Evolutionary conservation across 2,113 vertebrate genomes (phyloP).

Genomic region (Peucedramus taeniatus): DNA sequence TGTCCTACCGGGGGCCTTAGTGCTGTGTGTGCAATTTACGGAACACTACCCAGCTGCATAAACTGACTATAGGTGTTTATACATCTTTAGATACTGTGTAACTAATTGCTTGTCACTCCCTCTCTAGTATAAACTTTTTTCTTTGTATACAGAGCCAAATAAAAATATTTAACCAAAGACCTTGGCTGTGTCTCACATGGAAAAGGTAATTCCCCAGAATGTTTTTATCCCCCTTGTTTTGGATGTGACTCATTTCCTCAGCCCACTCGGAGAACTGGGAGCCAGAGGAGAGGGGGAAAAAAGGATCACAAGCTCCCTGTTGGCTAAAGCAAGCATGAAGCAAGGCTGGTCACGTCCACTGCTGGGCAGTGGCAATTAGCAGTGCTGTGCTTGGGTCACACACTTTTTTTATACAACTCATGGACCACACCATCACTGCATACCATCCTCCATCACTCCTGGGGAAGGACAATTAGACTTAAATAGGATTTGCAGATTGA

Average conservation of each 20-base stretch:
- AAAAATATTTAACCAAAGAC: neutral
- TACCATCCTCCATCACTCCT: rapidly evolving
- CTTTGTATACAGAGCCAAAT: neutral
- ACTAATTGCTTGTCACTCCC: neutral
- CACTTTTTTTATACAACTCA: rapidly evolving
- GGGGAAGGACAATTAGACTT: neutral
- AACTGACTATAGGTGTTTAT: neutral
- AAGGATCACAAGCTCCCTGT: neutral
- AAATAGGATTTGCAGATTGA: neutral
- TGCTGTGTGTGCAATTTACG: neutral
- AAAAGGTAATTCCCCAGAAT: neutral
- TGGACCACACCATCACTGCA: rapidly evolving
- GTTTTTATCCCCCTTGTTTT: neutral
- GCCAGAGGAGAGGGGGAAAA: neutral
- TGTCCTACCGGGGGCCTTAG: neutral
- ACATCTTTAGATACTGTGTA: neutral
- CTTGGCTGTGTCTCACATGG: neutral
- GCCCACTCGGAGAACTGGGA: neutral
- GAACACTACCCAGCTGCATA: neutral
- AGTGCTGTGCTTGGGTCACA: neutral
- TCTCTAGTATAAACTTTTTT: neutral
- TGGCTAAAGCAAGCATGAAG: neutral
- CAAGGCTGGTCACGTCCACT: neutral
- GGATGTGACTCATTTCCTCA: slow-evolving; percentile 30
- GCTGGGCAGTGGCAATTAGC: neutral